Base-by-base conservation (phyloP, 1,140 invertebrate genomes). In the Prorops nasuta region DNA sequence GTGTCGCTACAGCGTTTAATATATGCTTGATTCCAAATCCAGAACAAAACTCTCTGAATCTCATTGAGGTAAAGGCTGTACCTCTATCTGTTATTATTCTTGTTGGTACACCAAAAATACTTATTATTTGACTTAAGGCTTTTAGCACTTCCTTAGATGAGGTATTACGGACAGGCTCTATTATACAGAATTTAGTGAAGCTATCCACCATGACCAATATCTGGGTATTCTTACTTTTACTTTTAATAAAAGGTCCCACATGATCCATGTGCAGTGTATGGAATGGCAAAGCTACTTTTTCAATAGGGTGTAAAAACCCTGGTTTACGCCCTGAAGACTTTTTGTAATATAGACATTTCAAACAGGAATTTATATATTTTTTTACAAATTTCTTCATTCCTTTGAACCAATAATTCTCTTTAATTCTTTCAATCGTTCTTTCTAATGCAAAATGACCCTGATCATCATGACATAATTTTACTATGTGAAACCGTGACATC, bases 381-480 rank as follows among this genome's bases (percentile, higher is more conserved):
- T 34, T 39, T 1, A 50, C 51, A 18, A 60, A 60, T 35, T 37
- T 49, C 16, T 40, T 44, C 58, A 64, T 64, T 16, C 46, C 49
- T 19, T 44, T 40, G 47, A 67, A 67, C 55, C 57, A 67, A 52
- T 58, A 71, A 46, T 50, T 43, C 34, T 54, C 49, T 22, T 51
- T 41, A 18, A 67, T 54, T 32, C 53, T 51, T 10, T 58, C 47
- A 8, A 60, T 36, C 1, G 63, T 60, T 40, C 60, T 69, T 6
- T 64, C 61, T 1, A 44, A 3, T 3, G 35, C 42, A 16, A 46
- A 44, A 4, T 40, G 49, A 4, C 34, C 34, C 14, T n/a, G 9
- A 35, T 35, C 34, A 14, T 35, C 34, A n/a, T 35, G 34, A 14
- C 15, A 35, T 15, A 35, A 14, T 35, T 15, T 35, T 4, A 35